phyloP scores from a whole-genome alignment of 1,140 invertebrate species.

The Lepidotrigona ventralis region DNA sequence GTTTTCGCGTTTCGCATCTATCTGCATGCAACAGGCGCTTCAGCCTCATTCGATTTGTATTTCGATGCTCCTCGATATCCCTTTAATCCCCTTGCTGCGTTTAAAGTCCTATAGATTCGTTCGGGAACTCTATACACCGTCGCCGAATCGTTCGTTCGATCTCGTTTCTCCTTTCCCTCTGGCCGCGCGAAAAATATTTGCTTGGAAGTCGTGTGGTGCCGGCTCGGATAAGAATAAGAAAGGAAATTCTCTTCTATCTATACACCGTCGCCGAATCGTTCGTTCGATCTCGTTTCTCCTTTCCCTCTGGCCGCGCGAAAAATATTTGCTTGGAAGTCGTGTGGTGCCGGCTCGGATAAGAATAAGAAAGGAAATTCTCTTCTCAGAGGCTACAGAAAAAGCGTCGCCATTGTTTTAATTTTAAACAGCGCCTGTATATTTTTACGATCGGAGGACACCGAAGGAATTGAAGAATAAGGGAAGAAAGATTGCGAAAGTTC shows the following conservation, averaged over 20 bases:
- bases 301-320: too few species aligned
- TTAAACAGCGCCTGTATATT: background rate
- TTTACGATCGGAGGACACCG: background rate
- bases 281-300: too few species aligned
- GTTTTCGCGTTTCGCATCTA: conserved; percentile 4
- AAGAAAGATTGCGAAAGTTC: background rate
- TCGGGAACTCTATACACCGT: background rate
- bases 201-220: too few species aligned
- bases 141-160: conserved; percentile 1
- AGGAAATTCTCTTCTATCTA: background rate
- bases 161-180: background rate
- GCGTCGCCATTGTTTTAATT: background rate
- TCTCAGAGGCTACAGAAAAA: background rate
- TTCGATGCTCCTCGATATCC: conserved; percentile 51
- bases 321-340: too few species aligned
- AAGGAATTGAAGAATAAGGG: background rate
- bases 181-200: background rate
- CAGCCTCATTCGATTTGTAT: conserved; percentile 52
- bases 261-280: too few species aligned
- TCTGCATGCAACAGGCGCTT: conserved; percentile 54
- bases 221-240: too few species aligned
- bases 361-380: background rate
- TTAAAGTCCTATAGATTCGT: conserved; percentile 43
- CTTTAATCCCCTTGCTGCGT: conserved; percentile 53
- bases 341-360: too few species aligned